phyloP scores from a whole-genome alignment of 2,113 vertebrate genomes.

The Syngnathoides biaculeatus region DNA sequence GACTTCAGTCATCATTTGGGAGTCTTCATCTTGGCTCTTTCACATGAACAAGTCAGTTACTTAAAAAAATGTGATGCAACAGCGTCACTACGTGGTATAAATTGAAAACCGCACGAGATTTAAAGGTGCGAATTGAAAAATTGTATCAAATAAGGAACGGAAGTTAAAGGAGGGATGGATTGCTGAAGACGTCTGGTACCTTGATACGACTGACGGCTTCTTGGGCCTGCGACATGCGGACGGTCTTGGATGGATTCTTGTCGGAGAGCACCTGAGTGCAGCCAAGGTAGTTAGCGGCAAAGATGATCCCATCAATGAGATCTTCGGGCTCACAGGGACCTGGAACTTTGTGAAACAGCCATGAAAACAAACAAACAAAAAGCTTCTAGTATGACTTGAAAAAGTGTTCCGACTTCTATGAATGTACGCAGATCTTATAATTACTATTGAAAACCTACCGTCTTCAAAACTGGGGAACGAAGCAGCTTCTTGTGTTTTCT shows the following conservation, averaged over 20 bases:
- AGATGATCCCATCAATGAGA: slow-evolving; percentile 98
- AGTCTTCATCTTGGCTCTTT: slow-evolving; percentile 87
- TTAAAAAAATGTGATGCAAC: slow-evolving; percentile 15
- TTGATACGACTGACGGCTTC: slow-evolving; percentile 94
- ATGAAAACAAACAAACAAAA: slow-evolving; percentile 1
- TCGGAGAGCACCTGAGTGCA: slow-evolving; percentile 94
- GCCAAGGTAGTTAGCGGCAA: slow-evolving; percentile 97
- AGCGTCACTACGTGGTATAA: slow-evolving; percentile 46
- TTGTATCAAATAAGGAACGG: background rate
- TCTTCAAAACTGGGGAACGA: slow-evolving; percentile 97
- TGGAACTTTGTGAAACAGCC: slow-evolving; percentile 77
- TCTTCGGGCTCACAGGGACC: slow-evolving; percentile 98
- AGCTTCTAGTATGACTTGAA: background rate
- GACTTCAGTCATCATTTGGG: slow-evolving; percentile 90
- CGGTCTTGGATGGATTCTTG: slow-evolving; percentile 92
- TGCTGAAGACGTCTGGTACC: slow-evolving; percentile 67
- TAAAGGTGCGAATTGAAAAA: background rate
- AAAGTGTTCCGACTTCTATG: background rate
- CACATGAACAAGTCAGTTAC: slow-evolving; percentile 4
- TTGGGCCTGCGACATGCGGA: slow-evolving; percentile 95
- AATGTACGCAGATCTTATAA: background rate
- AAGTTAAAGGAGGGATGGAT: background rate
- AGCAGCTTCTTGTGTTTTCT: slow-evolving; percentile 87
- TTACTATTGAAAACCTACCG: slow-evolving; percentile 76
- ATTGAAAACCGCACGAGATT: background rate